Percentiles rank a stretch among this genome's conserved stretches.
phyloP scores from a whole-genome alignment of 2,888 invertebrate species.

The Disparrhopalites patrizii region DNA sequence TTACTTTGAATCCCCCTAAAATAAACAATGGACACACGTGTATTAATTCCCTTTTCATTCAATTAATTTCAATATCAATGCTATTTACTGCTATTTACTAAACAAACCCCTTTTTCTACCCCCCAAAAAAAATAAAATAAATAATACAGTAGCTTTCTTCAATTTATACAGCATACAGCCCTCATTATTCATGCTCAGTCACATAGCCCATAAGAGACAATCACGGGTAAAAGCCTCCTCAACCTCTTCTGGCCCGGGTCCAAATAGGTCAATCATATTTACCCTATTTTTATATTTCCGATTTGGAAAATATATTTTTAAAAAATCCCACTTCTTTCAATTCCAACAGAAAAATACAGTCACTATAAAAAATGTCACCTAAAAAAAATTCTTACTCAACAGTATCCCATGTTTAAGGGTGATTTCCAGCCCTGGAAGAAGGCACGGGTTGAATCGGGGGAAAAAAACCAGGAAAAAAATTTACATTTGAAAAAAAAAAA shows the following conservation, averaged over 20 bases:
- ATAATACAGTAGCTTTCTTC: no score
- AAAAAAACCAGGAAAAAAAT: no score
- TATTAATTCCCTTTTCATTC: no score
- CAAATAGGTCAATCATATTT: constrained; percentile 27
- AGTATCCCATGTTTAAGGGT: neutral
- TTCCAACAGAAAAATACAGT: no score
- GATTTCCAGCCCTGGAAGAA: no score
- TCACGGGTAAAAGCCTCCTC: constrained; percentile 8
- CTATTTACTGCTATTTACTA: neutral
- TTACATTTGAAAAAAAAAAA: no score
- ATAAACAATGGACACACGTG: no score
- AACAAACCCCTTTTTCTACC: neutral
- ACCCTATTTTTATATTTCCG: constrained; percentile 16
- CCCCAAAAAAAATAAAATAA: no score
- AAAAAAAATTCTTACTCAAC: neutral
- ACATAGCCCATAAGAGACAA: neutral
- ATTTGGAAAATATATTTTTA: neutral
- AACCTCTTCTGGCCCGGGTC: constrained; percentile 5
- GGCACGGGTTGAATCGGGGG: no score
- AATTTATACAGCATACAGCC: neutral
- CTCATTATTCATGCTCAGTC: neutral
- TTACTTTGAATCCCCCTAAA: no score
- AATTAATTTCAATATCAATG: neutral
- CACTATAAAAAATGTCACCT: no score
- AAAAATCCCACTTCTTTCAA: neutral